These are phyloP conservation scores for Rhinoderma darwinii DNA, from an alignment of 2,113 vertebrate genomes.

Conservation along the genomic window DNA sequence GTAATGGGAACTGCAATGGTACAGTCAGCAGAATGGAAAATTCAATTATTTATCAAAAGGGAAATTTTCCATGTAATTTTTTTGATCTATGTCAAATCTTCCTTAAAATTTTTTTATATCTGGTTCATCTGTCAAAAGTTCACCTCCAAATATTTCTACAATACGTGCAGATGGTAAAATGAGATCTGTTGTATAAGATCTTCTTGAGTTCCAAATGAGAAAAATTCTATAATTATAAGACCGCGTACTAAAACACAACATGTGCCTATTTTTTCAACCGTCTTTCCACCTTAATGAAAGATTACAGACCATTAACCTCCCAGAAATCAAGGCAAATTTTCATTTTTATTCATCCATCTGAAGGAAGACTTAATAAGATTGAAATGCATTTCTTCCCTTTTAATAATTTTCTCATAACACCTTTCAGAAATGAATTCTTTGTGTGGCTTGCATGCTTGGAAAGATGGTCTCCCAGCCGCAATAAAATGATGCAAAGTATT, in stretches of 20 bases:
- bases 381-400: slow-evolving; percentile 46
- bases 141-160: neutral
- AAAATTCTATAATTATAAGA: slow-evolving; percentile 22
- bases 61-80: neutral
- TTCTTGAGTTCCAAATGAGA: neutral
- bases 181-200: neutral
- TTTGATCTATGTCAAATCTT: neutral
- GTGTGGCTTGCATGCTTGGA: slow-evolving; percentile 32
- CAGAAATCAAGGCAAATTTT: slow-evolving; percentile 49
- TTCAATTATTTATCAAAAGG: no score
- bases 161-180: neutral
- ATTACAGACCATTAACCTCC: slow-evolving; percentile 48
- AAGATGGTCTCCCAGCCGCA: slow-evolving; percentile 35
- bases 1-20: no score
- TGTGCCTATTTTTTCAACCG: neutral
- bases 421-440: slow-evolving; percentile 56
- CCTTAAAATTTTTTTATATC: neutral
- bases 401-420: slow-evolving; percentile 50
- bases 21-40: no score
- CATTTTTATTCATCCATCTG: slow-evolving; percentile 47
- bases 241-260: slow-evolving; percentile 15
- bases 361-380: slow-evolving; percentile 48
- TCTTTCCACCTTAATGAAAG: slow-evolving; percentile 49
- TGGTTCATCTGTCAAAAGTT: neutral
- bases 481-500: slow-evolving; percentile 41